These are phyloP conservation scores for Drosophila kuntzei DNA, from an alignment of 2,888 invertebrate species.

Conservation along the genomic window DNA sequence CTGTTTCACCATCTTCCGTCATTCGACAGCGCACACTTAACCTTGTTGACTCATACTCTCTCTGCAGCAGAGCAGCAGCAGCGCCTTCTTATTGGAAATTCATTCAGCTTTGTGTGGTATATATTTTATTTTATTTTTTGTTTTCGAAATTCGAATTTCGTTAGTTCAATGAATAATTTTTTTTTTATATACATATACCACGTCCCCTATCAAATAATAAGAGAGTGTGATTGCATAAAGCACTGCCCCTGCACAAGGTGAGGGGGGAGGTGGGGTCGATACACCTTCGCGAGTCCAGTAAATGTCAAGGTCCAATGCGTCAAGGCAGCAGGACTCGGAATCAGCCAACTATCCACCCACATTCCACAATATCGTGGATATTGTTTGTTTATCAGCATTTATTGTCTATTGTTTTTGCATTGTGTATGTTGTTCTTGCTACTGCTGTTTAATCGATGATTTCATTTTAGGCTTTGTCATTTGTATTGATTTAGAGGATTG, in stretches of 20 bases:
- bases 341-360: conserved; percentile 12
- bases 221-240: conserved; percentile 47
- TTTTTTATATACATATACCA: conserved; percentile 9
- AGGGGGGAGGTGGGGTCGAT: not conserved
- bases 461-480: conserved; percentile 56
- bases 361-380: conserved; percentile 7
- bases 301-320: conserved; percentile 70
- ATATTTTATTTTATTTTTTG: conserved; percentile 9
- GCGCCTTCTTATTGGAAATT: conserved; percentile 65
- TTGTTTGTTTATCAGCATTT: conserved; percentile 39
- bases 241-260: conserved; percentile 2
- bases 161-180: conserved; percentile 31
- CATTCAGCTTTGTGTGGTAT: conserved; percentile 34
- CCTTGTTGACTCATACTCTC: conserved; percentile 73
- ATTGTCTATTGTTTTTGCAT: conserved; percentile 6
- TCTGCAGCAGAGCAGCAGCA: conserved; percentile 36
- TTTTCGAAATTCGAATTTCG: conserved; percentile 49
- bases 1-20: conserved; percentile 36
- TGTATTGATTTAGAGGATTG: conserved; percentile 65
- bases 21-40: conserved; percentile 46
- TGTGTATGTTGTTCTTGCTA: conserved; percentile 11
- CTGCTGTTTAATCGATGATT: conserved; percentile 73
- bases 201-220: not conserved
- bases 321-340: conserved; percentile 16
- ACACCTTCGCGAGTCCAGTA: conserved; percentile 18